These are phyloP conservation scores for Tragulus kanchil DNA, from an alignment of 2,113 vertebrate species.

Conservation along the genomic window DNA sequence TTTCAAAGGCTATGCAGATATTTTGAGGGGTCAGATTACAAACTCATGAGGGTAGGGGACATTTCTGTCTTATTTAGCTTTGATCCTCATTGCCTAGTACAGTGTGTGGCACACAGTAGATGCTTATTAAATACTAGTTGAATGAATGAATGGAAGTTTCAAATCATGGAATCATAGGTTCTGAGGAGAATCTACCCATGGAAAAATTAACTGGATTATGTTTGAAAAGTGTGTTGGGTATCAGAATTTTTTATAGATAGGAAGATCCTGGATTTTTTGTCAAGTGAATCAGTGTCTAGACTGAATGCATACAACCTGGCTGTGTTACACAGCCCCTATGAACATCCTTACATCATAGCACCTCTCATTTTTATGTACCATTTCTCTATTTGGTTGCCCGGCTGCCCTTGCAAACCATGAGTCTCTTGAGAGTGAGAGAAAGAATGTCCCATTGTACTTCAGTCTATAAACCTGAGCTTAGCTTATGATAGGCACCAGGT, in stretches of 20 bases:
- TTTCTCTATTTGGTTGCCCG: conserved; percentile 14
- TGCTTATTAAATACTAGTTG: not conserved
- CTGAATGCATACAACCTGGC: not conserved
- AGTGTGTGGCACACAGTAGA: not conserved
- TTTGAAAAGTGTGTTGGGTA: conserved; percentile 9
- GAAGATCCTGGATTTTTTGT: not conserved
- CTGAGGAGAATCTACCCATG: not conserved
- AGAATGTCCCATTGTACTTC: not conserved
- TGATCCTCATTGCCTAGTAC: not conserved
- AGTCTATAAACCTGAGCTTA: not conserved
- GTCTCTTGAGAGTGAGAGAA: not conserved
- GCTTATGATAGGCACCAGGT: not conserved
- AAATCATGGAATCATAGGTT: not conserved
- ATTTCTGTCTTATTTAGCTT: not conserved
- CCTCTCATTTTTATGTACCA: not conserved
- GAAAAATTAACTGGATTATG: conserved; percentile 18
- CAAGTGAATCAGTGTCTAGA: not conserved
- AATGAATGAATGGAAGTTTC: not conserved
- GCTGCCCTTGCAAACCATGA: not conserved
- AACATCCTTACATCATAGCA: not conserved
- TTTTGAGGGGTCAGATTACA: not conserved
- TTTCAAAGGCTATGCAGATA: not conserved
- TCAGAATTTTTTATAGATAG: not conserved
- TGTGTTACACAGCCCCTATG: not conserved
- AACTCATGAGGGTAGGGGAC: not conserved